Base-by-base conservation (phyloP, 2,888 invertebrate genomes). In the Drosophila neotestacea region DNA sequence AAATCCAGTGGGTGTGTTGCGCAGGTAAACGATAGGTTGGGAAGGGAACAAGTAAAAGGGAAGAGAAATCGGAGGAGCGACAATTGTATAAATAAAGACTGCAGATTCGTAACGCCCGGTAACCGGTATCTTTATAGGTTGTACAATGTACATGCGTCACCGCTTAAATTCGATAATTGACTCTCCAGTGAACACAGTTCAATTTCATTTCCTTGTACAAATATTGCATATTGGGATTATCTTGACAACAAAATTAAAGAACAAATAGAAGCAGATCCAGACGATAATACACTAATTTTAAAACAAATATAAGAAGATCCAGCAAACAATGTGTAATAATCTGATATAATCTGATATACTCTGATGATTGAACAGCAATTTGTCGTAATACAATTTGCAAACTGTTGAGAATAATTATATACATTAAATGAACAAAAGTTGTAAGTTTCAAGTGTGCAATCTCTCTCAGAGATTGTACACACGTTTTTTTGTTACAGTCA, bases 181-280 rank as follows among this genome's bases (percentile, higher is more conserved):
- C 34, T 42, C 50, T 50, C 10, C 11, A 16, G 32, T 6, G 47
- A 32, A 32, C 27, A 16, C 9, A 28, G 6, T 38, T 9, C 30
- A 54, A 41, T 54, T 41, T 54, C 32, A 54, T 32, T 54, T 54
- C 54, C 54, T 54, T 55, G 30, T 39, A 16, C 39, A 52, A 52
- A 30, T 39, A 52, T 52, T 39, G 22, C 32, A 34, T n/a, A 27
- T 36, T 34, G 22, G 7, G 7, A 36, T 27, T 50, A 50, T 36
- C 34, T 36, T 16, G 36, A 50, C 36, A 27, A 36, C 7, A 11
- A 11, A 27, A 11, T 42, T 27, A 3, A 6, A n/a, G 42, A n/a
- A 4, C 22, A 22, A 22, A 22, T n/a, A 34, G 28, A 28, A 9
- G 39, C 42, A 47, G 11, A 13, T 28, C 28, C 5, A 30, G 30